These are phyloP conservation scores for Machimus rusticus DNA, from an alignment of 2,888 invertebrate genomes.

Conservation along the genomic window DNA sequence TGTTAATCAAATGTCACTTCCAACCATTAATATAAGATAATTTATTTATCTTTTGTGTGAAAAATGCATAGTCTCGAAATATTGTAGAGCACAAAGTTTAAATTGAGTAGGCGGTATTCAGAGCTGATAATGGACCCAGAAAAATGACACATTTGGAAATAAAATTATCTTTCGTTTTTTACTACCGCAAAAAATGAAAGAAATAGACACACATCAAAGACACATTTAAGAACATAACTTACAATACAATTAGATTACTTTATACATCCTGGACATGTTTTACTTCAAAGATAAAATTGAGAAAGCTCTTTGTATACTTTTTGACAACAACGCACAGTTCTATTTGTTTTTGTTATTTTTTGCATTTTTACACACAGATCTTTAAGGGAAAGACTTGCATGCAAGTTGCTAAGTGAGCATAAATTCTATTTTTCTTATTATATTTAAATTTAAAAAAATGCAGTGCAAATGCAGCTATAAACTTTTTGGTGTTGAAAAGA, in stretches of 20 bases:
- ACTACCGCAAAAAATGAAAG: background rate
- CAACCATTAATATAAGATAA: too few species aligned
- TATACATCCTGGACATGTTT: background rate
- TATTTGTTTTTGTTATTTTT: background rate
- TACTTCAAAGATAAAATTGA: slow-evolving; percentile 2
- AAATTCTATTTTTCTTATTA: too few species aligned
- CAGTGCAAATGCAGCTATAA: too few species aligned
- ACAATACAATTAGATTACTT: background rate
- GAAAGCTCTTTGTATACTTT: background rate
- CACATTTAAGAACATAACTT: background rate
- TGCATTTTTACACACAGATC: background rate
- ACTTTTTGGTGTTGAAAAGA: too few species aligned
- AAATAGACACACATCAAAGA: background rate
- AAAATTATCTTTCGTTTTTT: background rate
- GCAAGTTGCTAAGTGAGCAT: too few species aligned
- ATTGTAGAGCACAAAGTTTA: background rate
- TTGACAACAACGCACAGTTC: background rate
- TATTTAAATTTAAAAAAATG: too few species aligned
- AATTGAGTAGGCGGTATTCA: background rate
- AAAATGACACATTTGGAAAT: background rate
- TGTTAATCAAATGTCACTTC: too few species aligned
- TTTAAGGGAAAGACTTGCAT: background rate
- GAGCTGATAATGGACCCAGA: background rate
- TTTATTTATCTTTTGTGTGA: background rate
- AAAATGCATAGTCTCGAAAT: background rate